These are phyloP conservation scores for Coracias cyanogaster DNA, from an alignment of 2,797 vertebrate species.

Conservation along the genomic window DNA sequence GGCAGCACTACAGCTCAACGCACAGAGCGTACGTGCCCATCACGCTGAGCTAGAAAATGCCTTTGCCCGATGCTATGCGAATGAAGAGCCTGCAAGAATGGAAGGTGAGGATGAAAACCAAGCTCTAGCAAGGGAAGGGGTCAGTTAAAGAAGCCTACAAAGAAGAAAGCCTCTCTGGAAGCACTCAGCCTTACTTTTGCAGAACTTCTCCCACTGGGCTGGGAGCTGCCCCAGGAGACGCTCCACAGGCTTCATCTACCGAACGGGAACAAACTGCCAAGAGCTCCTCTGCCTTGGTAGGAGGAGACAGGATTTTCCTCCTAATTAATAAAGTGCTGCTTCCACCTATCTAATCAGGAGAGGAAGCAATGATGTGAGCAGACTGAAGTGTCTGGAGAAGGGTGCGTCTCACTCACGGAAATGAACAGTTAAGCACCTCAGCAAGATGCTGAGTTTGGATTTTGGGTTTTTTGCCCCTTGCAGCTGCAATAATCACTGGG, in stretches of 20 bases:
- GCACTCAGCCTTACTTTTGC: neutral
- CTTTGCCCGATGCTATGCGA: neutral
- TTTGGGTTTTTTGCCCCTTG: conserved; percentile 9
- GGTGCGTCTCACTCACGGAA: conserved; percentile 37
- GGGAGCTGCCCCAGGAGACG: neutral
- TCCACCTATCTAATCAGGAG: conserved; percentile 36
- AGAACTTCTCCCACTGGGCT: neutral
- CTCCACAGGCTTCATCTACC: neutral
- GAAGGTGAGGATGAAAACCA: neutral
- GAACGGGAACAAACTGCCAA: neutral
- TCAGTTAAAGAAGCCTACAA: neutral
- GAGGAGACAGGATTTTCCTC: neutral
- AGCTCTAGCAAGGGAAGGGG: neutral
- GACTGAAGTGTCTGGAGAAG: conserved; percentile 26
- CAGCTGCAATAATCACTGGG: conserved; percentile 41
- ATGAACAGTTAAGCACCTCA: conserved; percentile 57
- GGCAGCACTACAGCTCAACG: neutral
- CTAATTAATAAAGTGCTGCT: conserved; percentile 37
- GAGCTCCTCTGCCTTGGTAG: neutral
- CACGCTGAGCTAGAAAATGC: accelerated
- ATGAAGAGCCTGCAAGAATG: neutral
- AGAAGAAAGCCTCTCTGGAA: neutral
- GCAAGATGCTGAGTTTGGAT: conserved; percentile 37
- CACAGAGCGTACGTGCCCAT: neutral
- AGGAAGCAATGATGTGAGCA: neutral